These are phyloP conservation scores for Halesus radiatus DNA, from an alignment of 1,140 invertebrate species.

Conservation along the genomic window DNA sequence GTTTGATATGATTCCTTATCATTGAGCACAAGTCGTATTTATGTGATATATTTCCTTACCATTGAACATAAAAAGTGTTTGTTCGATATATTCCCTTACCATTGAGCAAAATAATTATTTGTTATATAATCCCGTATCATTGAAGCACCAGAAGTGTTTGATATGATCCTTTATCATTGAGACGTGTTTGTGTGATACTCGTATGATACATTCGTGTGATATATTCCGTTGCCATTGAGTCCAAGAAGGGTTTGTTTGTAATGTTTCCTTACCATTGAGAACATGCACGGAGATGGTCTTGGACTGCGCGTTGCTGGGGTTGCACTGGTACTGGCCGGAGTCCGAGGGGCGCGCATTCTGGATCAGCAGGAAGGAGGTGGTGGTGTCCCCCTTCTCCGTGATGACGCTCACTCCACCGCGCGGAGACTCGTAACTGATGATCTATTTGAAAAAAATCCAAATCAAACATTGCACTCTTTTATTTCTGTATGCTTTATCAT, in stretches of 20 bases:
- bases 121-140: background rate
- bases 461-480: too few species aligned
- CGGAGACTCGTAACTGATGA: constrained; percentile 82
- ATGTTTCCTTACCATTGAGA: constrained; percentile 72
- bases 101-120: too few species aligned
- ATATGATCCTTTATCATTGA: too few species aligned
- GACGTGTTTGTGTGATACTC: too few species aligned
- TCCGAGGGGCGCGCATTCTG: constrained; percentile 77
- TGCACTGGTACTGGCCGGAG: constrained; percentile 80
- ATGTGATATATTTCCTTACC: too few species aligned
- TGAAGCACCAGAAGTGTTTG: background rate
- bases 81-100: too few species aligned
- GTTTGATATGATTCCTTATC: background rate
- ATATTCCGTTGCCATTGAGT: too few species aligned
- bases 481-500: too few species aligned
- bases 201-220: too few species aligned
- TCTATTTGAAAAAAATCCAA: constrained; percentile 34
- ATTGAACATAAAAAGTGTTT: too few species aligned
- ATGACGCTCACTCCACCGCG: constrained; percentile 81
- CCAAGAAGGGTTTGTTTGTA: too few species aligned
- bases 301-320: constrained; percentile 79
- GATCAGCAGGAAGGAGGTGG: constrained; percentile 79
- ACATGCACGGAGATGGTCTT: constrained; percentile 80
- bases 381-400: constrained; percentile 81
- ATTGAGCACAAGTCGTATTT: background rate